Percentiles rank a stretch among this genome's conserved stretches.
Conservation (phyloP, 2,113 vertebrate genomes). For the Acanthisitta chloris region DNA sequence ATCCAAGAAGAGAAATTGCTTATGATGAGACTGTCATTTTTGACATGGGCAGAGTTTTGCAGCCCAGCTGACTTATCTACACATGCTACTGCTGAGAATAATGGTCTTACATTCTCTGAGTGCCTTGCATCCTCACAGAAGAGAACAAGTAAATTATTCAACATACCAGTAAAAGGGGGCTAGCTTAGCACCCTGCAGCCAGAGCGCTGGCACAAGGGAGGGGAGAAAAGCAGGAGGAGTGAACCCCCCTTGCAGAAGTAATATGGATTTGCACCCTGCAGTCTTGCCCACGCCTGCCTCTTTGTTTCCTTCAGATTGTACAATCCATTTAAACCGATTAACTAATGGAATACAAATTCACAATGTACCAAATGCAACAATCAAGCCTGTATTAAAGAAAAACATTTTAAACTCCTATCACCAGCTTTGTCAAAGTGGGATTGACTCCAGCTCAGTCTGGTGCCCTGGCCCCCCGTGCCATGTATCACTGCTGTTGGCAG, state of each 20-base stretch:
- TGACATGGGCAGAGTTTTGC: not conserved
- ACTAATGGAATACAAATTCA: not conserved
- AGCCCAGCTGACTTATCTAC: not conserved
- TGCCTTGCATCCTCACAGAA: not conserved
- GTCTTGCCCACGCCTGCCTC: not conserved
- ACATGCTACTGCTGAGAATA: not conserved
- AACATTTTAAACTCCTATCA: not conserved
- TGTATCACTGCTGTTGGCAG: not conserved
- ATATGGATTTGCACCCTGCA: not conserved
- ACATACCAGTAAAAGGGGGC: not conserved
- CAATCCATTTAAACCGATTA: not conserved
- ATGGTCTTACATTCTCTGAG: not conserved
- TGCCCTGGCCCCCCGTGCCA: not conserved
- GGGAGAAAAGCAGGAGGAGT: not conserved
- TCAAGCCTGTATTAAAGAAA: not conserved
- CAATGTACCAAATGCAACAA: not conserved
- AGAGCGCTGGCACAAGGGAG: not conserved
- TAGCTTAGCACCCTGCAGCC: not conserved
- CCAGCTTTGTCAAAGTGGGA: not conserved
- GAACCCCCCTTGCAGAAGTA: not conserved
- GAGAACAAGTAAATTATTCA: not conserved
- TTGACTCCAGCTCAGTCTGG: not conserved
- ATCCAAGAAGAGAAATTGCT: not conserved
- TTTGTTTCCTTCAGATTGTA: constrained; percentile 1
- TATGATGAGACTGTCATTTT: not conserved